Evolutionary conservation across 2,797 vertebrate species (phyloP).

Genomic region (Eleutherodactylus coqui): DNA sequence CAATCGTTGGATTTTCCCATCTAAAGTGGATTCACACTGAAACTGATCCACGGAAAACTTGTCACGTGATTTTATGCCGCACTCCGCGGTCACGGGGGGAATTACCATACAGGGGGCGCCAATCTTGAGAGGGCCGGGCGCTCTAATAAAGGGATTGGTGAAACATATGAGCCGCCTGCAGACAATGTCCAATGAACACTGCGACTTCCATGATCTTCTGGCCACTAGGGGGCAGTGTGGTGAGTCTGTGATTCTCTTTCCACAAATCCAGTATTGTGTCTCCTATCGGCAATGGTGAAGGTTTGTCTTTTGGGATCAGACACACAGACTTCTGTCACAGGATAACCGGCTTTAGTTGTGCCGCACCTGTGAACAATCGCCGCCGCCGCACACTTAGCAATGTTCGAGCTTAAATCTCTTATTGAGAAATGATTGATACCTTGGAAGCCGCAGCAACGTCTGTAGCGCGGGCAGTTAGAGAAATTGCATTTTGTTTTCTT

Average conservation of each 20-base stretch:
- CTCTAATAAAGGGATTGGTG: too few relatives aligned
- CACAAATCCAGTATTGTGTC: not conserved
- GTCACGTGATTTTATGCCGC: too few relatives aligned
- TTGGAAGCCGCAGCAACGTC: not conserved
- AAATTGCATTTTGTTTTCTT: slow-evolving; percentile 40
- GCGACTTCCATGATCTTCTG: not conserved
- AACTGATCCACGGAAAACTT: too few relatives aligned
- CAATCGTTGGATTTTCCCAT: too few relatives aligned
- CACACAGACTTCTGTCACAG: not conserved
- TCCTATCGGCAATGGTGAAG: not conserved
- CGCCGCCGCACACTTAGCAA: not conserved
- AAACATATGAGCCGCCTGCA: too few relatives aligned
- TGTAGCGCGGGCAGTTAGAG: slow-evolving; percentile 29
- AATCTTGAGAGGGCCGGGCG: too few relatives aligned
- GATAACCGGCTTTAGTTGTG: not conserved
- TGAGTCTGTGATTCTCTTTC: not conserved
- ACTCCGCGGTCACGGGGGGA: too few relatives aligned
- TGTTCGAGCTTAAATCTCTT: slow-evolving; percentile 40
- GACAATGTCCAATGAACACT: not conserved
- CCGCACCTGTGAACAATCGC: not conserved
- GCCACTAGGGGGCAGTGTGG: not conserved
- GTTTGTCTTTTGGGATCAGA: not conserved
- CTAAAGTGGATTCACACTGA: too few relatives aligned
- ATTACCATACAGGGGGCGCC: too few relatives aligned
- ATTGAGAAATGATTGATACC: slow-evolving; percentile 47